Percentiles rank a stretch among this genome's conserved stretches.
These are phyloP conservation scores for Battus philenor DNA, from an alignment of 1,140 invertebrate species.

Conservation along the genomic window DNA sequence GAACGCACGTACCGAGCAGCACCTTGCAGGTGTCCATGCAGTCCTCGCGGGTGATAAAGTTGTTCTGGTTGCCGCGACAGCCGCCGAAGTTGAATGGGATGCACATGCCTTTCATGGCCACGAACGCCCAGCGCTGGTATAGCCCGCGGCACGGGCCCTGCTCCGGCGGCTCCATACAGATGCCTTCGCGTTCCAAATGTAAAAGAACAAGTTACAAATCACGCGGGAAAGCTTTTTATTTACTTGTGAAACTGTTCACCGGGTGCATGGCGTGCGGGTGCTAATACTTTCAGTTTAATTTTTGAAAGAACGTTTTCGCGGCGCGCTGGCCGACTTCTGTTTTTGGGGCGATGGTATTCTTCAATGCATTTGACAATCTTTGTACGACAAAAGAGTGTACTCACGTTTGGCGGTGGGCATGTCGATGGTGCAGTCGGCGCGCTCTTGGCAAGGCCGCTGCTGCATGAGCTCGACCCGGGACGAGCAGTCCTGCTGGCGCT, in stretches of 20 bases:
- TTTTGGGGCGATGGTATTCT: too few species aligned
- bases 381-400: too few species aligned
- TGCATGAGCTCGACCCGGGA: conserved; percentile 79
- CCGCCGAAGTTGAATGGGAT: conserved; percentile 91
- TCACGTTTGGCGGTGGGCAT: conserved; percentile 84
- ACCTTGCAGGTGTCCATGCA: conserved; percentile 84
- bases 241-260: too few species aligned
- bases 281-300: too few species aligned
- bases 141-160: conserved; percentile 89
- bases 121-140: conserved; percentile 90
- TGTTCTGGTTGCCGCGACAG: conserved; percentile 93
- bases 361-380: too few species aligned
- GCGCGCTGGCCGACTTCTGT: too few species aligned
- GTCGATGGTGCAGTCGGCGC: conserved; percentile 82
- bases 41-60: conserved; percentile 86
- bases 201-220: too few species aligned
- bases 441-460: conserved; percentile 80
- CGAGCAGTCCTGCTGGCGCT: conserved; percentile 77
- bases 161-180: conserved; percentile 85
- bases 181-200: too few species aligned
- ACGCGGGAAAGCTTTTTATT: too few species aligned
- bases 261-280: too few species aligned
- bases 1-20: conserved; percentile 74
- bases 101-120: conserved; percentile 83
- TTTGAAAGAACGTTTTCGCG: too few species aligned